Evolutionary conservation across 1,140 invertebrate genomes (phyloP), one percentile per base, ranked within the genome.

Genomic region (Zaprionus ghesquierei): DNA sequence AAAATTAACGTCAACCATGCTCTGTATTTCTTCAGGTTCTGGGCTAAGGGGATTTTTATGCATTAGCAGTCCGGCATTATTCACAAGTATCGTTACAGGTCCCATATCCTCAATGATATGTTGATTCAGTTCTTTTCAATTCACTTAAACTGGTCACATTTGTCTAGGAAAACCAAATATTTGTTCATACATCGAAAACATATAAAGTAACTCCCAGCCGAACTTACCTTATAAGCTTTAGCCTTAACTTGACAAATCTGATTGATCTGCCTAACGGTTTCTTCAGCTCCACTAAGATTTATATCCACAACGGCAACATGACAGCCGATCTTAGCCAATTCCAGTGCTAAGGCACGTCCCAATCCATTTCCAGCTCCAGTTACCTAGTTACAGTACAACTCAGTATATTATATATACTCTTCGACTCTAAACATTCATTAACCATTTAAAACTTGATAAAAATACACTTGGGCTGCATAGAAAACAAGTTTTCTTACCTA

Each of bases 21-120:
- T 55, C 46, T 90, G 81, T 9, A 87, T 29, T 23, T 86, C 70
- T 0, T 54, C 31, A 0, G 70, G 72, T 0, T 64, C 69, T 1
- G 75, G 77, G 4, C 66, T 23, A 0, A 79, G 0, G 0, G 61
- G 3, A 18, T 79, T 82, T 1, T 50, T 54, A 5, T 75, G 62
- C 10, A 79, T 3, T 31, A 90, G n/a, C 23, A 91, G 15, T 0
- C 84, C 89, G 0, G 89, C 89, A 80, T 91, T 91, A 15, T 91
- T 91, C 2, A 91, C n/a, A 0, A 91, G 41, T 5, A 91, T 71
- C 0, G 85, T 85, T 0, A 89, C 89, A 0, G 69, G 22, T n/a
- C 89, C 89, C 2, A 91, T 56, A 44, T 89, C 79, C 1, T 4
- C n/a, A 3, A 18, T 33, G 4, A 90, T 55, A 27, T 89, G 33